Evolutionary conservation across 2,113 vertebrate species (phyloP).

Genomic region (Nasalis larvatus): DNA sequence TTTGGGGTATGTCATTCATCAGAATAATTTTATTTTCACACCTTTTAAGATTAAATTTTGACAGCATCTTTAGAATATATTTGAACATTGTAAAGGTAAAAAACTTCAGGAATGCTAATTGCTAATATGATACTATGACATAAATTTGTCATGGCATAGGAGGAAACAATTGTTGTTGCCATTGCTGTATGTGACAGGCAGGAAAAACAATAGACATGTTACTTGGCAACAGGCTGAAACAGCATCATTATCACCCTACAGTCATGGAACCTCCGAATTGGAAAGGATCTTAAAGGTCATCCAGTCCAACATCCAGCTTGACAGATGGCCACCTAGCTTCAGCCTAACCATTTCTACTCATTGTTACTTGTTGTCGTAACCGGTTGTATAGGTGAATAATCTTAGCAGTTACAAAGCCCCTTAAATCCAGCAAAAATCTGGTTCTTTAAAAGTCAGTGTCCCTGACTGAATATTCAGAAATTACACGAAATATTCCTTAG

Average conservation of each 20-base stretch:
- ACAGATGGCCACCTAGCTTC: background rate
- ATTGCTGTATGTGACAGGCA: slow-evolving; percentile 49
- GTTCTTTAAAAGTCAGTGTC: background rate
- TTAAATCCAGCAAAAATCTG: slow-evolving; percentile 19
- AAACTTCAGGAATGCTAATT: slow-evolving; percentile 12
- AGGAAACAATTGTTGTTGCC: slow-evolving; percentile 38
- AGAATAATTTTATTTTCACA: slow-evolving; percentile 45
- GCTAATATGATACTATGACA: slow-evolving; percentile 37
- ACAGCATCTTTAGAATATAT: slow-evolving; percentile 9
- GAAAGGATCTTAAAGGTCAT: slow-evolving; percentile 50
- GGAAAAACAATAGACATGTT: slow-evolving; percentile 48
- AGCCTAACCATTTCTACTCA: background rate
- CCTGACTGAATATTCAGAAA: background rate
- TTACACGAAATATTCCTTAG: background rate
- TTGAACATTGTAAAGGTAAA: slow-evolving; percentile 32
- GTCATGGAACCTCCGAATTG: background rate
- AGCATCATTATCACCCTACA: background rate
- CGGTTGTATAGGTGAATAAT: background rate
- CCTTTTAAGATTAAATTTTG: slow-evolving; percentile 38
- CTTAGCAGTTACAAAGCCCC: background rate
- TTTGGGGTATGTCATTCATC: background rate
- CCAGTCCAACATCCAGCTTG: background rate
- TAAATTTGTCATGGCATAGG: slow-evolving; percentile 49
- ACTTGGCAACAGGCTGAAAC: slow-evolving; percentile 50
- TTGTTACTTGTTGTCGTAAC: background rate